These are phyloP conservation scores for Pemphigus obesinymphae DNA, from an alignment of 1,140 invertebrate genomes.

Conservation along the genomic window DNA sequence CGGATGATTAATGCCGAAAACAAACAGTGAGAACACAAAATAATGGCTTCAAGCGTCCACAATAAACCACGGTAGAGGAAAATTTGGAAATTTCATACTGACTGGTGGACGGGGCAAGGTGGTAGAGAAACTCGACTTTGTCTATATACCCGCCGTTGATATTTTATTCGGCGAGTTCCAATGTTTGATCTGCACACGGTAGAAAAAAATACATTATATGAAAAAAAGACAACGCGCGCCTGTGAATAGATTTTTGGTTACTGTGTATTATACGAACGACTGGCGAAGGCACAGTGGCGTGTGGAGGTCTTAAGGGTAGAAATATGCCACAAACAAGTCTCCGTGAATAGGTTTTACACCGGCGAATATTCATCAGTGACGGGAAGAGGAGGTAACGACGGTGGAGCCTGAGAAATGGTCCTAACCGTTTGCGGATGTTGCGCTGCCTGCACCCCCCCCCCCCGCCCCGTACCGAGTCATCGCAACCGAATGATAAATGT, in stretches of 20 bases:
- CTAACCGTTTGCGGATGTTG: not conserved
- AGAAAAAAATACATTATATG: not conserved
- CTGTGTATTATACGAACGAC: not conserved
- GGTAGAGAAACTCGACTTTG: not conserved
- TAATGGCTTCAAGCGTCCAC: not conserved
- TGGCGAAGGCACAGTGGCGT: not conserved
- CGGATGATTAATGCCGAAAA: constrained; percentile 7
- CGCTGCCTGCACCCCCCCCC: no score
- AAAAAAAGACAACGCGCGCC: not conserved
- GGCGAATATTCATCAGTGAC: not conserved
- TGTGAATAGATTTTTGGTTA: not conserved
- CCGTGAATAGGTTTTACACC: not conserved
- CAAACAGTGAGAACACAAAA: not conserved
- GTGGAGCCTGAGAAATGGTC: constrained; percentile 28
- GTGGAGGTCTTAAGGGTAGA: not conserved
- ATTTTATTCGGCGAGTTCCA: constrained; percentile 12
- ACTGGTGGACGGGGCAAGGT: not conserved
- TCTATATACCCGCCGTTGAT: not conserved
- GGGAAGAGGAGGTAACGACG: not conserved
- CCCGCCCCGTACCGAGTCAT: constrained; percentile 7
- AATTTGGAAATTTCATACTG: no score
- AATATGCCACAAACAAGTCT: constrained; percentile 1
- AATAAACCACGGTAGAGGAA: not conserved
- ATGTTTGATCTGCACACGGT: not conserved
- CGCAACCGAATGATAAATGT: constrained; percentile 25